Percentiles rank a stretch among this genome's conserved stretches.
Conservation (phyloP, 2,888 invertebrate genomes). For the Heliconius hortense region DNA sequence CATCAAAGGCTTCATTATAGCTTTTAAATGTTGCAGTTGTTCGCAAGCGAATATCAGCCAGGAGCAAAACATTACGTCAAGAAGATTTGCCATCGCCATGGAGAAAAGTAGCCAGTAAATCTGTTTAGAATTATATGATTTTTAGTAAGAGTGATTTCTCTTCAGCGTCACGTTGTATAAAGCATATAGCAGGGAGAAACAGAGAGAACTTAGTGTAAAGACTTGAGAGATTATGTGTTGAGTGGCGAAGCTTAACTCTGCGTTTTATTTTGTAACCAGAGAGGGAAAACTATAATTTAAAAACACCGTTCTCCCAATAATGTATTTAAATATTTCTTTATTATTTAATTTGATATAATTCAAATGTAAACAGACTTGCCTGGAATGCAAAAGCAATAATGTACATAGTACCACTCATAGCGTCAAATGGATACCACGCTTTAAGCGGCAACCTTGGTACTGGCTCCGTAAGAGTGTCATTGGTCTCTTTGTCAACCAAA, state of each 20-base stretch:
- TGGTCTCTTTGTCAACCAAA: slow-evolving; percentile 86
- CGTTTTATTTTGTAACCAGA: too few species aligned
- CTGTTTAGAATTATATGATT: slow-evolving; percentile 55
- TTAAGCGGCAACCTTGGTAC: slow-evolving; percentile 88
- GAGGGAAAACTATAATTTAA: too few species aligned
- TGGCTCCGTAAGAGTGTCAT: slow-evolving; percentile 85
- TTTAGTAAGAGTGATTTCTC: not conserved
- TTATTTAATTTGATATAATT: not conserved
- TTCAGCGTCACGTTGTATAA: too few species aligned
- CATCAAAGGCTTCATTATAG: slow-evolving; percentile 93
- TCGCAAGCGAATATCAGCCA: slow-evolving; percentile 94
- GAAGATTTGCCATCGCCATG: slow-evolving; percentile 82
- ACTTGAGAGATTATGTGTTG: too few species aligned
- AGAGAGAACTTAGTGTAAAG: too few species aligned
- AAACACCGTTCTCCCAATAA: too few species aligned
- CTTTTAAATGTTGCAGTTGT: slow-evolving; percentile 91
- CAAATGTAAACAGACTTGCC: slow-evolving; percentile 56
- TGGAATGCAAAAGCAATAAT: slow-evolving; percentile 85
- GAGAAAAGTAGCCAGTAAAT: slow-evolving; percentile 86
- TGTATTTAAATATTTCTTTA: too few species aligned
- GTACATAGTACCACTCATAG: slow-evolving; percentile 86
- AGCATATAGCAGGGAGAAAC: too few species aligned
- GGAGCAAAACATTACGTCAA: slow-evolving; percentile 91
- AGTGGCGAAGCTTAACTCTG: too few species aligned
- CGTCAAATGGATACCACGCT: slow-evolving; percentile 90